Conservation (phyloP, 1,140 invertebrate species). For the Dinothrombium tinctorium region DNA sequence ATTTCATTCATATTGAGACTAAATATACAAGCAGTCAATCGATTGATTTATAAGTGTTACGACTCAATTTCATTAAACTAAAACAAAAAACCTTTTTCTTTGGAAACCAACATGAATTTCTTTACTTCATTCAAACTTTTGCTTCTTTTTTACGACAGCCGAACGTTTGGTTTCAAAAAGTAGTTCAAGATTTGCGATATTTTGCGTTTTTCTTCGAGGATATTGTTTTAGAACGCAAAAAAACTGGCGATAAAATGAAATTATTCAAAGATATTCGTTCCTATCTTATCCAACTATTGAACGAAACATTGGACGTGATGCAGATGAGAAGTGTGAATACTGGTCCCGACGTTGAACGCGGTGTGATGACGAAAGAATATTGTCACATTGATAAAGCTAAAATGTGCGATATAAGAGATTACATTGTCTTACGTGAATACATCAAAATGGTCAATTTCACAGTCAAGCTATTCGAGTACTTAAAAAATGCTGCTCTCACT, state of each 20-base stretch:
- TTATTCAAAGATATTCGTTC: slow-evolving; percentile 31
- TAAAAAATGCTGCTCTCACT: too few species aligned
- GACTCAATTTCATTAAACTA: too few species aligned
- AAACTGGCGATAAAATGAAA: slow-evolving; percentile 24
- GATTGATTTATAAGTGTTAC: too few species aligned
- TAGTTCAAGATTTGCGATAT: slow-evolving; percentile 35
- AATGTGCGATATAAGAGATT: slow-evolving; percentile 30
- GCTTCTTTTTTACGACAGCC: too few species aligned
- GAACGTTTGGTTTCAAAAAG: too few species aligned
- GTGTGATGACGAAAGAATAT: slow-evolving; percentile 29
- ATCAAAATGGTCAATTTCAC: slow-evolving; percentile 35
- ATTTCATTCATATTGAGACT: too few species aligned
- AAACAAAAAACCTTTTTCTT: too few species aligned
- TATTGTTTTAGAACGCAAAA: slow-evolving; percentile 33
- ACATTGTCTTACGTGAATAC: slow-evolving; percentile 38
- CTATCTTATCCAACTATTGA: slow-evolving; percentile 31
- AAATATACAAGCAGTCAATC: too few species aligned
- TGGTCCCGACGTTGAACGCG: slow-evolving; percentile 22
- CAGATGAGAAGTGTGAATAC: slow-evolving; percentile 26
- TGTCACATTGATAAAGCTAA: slow-evolving; percentile 24
- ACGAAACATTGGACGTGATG: slow-evolving; percentile 31
- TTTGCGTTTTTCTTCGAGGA: slow-evolving; percentile 39
- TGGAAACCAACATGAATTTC: too few species aligned
- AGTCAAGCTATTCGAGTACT: slow-evolving; percentile 29
- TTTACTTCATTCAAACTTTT: too few species aligned